A percentile compares a stretch with the other conserved stretches of the same genome.
Conservation (phyloP, 2,113 vertebrate genomes). For the Callipepla squamata region DNA sequence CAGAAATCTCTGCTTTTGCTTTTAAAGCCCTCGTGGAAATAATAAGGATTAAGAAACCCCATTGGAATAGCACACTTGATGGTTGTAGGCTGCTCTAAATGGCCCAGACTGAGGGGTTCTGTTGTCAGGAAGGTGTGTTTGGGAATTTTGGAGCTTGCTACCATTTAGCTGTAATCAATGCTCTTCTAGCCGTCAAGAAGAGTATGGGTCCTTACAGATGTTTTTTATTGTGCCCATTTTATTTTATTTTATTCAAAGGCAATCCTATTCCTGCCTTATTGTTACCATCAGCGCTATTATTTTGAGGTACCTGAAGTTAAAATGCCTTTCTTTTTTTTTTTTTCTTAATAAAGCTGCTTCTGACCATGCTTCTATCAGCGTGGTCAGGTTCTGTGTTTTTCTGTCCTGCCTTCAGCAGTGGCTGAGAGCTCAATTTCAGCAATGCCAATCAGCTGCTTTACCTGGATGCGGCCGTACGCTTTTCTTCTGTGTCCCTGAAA, state of each 20-base stretch:
- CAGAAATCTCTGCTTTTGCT: background rate
- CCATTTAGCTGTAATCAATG: background rate
- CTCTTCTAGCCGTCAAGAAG: background rate
- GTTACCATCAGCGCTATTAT: background rate
- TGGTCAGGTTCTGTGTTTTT: background rate
- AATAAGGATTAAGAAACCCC: background rate
- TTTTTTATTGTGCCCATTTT: background rate
- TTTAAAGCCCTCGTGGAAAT: background rate
- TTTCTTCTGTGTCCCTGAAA: background rate
- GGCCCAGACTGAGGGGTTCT: background rate
- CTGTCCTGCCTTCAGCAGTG: background rate
- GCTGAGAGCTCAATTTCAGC: background rate
- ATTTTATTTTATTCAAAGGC: background rate
- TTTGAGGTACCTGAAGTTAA: background rate
- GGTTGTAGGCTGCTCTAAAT: background rate
- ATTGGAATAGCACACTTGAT: background rate
- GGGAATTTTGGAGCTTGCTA: background rate
- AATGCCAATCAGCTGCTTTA: background rate
- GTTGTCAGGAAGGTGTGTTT: background rate
- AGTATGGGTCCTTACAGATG: background rate
- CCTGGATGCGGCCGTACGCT: background rate
- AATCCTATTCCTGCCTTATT: background rate
- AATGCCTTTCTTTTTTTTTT: background rate
- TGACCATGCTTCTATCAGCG: fast-evolving
- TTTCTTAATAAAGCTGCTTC: background rate